These are phyloP conservation scores for Eulithis prunata DNA, from an alignment of 2,888 invertebrate species.

Conservation along the genomic window DNA sequence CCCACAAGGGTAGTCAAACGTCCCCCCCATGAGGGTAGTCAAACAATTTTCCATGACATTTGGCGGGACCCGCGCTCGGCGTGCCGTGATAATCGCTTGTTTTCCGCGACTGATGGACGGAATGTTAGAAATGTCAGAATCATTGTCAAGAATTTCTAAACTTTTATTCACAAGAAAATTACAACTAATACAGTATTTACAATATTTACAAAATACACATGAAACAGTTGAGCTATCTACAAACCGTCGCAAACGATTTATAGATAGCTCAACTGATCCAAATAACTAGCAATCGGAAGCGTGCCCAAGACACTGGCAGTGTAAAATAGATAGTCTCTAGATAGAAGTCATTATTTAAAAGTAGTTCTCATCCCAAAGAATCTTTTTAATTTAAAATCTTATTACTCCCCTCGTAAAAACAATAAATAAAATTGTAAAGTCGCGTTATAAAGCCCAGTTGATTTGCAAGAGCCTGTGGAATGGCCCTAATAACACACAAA, in stretches of 20 bases:
- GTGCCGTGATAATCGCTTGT: constrained; percentile 45
- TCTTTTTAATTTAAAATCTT: constrained; percentile 11
- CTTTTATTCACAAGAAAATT: no score
- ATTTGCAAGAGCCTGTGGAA: constrained; percentile 47
- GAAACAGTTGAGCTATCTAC: no score
- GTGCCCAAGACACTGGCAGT: no score
- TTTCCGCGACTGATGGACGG: constrained; percentile 13
- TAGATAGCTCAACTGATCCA: no score
- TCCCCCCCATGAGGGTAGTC: constrained; percentile 22
- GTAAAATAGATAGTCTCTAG: no score
- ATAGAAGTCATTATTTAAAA: no score
- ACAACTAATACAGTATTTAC: no score
- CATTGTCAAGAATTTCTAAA: neutral
- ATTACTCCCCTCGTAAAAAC: constrained; percentile 42
- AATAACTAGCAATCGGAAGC: no score
- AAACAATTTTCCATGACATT: constrained; percentile 40
- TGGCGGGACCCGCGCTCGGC: constrained; percentile 44
- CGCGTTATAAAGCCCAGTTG: constrained; percentile 42
- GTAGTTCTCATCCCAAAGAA: neutral
- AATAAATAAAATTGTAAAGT: constrained; percentile 48
- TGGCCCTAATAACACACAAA: constrained; percentile 65
- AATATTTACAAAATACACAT: no score
- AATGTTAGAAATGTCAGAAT: neutral
- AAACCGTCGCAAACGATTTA: no score
- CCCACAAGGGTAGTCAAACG: constrained; percentile 27